Conservation (phyloP, 2,113 vertebrate genomes). For the Brienomyrus longianalis region DNA sequence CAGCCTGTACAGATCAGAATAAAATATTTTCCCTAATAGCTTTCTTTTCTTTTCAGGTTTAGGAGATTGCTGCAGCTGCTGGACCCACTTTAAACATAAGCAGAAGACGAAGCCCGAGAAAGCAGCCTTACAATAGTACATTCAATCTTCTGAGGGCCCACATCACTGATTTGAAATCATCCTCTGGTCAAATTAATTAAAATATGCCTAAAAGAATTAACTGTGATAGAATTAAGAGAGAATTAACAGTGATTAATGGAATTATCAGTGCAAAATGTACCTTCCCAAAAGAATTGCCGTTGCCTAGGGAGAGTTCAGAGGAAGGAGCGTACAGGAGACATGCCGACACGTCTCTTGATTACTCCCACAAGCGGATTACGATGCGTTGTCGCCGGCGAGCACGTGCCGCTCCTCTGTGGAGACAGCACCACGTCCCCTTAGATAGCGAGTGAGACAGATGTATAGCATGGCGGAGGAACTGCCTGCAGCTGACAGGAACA, state of each 20-base stretch:
- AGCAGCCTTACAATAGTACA: neutral
- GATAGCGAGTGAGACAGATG: neutral
- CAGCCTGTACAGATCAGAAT: neutral
- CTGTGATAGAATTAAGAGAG: neutral
- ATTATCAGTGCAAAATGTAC: slow-evolving; percentile 13
- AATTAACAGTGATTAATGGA: slow-evolving; percentile 17
- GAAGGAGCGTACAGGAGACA: neutral
- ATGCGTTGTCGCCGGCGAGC: neutral
- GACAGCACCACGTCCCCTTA: neutral
- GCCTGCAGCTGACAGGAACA: neutral
- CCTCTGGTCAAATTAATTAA: slow-evolving; percentile 11
- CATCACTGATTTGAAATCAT: slow-evolving; percentile 7
- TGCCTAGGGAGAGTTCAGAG: neutral
- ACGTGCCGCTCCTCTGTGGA: neutral
- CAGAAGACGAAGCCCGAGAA: neutral
- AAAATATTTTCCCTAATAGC: neutral
- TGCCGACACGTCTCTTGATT: neutral
- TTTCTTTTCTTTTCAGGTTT: neutral
- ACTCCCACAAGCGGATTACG: neutral
- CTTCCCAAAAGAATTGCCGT: slow-evolving; percentile 7
- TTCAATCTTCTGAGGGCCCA: neutral
- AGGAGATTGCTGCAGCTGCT: neutral
- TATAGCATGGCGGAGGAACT: neutral
- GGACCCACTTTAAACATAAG: neutral
- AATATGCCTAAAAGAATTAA: slow-evolving; percentile 13